Base-by-base conservation (phyloP, 1,140 invertebrate genomes). In the Hycleus phaleratus region DNA sequence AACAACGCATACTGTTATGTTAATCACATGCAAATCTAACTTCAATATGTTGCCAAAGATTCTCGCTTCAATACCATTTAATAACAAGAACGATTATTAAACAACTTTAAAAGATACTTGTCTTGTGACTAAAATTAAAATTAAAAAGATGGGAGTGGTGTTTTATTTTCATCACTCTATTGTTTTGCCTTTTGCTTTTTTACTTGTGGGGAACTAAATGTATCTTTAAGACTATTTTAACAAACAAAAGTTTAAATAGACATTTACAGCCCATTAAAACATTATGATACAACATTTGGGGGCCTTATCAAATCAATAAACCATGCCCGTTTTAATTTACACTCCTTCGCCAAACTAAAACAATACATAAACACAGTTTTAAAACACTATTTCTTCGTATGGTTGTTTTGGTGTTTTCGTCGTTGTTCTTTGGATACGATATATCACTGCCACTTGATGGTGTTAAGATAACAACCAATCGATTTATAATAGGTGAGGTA, bases 221-320 rank as follows among this genome's bases (percentile, higher is more conserved):
- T 26, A 11, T 32, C 32, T 32, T 32, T 32, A 32, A 32, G 32
- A 7, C 32, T 32, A 32, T 53, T 26, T 53, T 53, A 45, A 45
- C 45, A 60, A 60, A 60, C 48, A 60, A 56, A 49, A 32, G 53
- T 47, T 55, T 54, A 56, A 56, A 50, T 59, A 49, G 53, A 60
- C 53, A 44, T 57, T 57, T 57, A 57, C 40, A 49, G 47, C 39
- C 56, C 60, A 62, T 64, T 62, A 64, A 64, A 64, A 62, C 53
- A 59, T 62, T 62, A 62, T 62, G 47, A 56, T 56, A 64, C 49
- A 57, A 47, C 32, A 40, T 56, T 63, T 60, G 49, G 40, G 32
- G 46, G 46, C 57, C 61, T 66, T 63, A 66, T 66, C 62, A 59
- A 57, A 60, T 61, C 62, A 61, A 63, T 66, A 66, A 66, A 66